Percentiles rank a stretch among this genome's conserved stretches.
Conservation (phyloP, 2,888 invertebrate genomes). For the Pharmacophagus antenor region DNA sequence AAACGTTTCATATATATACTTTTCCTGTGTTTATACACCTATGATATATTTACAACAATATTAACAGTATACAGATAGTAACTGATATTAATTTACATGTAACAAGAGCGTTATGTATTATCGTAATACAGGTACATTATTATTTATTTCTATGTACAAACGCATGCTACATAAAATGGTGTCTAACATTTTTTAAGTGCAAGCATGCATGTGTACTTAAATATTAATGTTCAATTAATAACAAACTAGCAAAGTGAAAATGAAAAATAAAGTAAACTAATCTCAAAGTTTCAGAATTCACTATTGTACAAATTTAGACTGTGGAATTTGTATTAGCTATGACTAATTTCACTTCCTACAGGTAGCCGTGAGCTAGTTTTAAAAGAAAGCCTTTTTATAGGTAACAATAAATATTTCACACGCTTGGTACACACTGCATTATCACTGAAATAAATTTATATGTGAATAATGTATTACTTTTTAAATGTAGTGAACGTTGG, state of each 20-base stretch:
- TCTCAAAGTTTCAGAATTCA: not conserved
- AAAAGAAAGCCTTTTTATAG: conserved; percentile 14
- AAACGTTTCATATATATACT: conserved; percentile 42
- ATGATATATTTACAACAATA: conserved; percentile 71
- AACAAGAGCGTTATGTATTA: conserved; percentile 34
- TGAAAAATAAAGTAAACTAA: not conserved
- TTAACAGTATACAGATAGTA: conserved; percentile 56
- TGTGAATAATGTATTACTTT: not conserved
- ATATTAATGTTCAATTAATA: not conserved
- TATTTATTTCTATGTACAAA: conserved; percentile 33
- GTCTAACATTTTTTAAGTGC: not conserved
- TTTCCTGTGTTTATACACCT: conserved; percentile 50
- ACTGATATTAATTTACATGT: conserved; percentile 48
- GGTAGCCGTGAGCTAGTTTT: not conserved
- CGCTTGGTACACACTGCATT: not conserved
- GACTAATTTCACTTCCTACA: too few species aligned
- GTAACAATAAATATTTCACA: conserved; percentile 12
- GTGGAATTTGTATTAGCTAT: not conserved
- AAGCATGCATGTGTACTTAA: too few species aligned
- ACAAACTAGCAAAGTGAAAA: not conserved
- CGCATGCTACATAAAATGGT: conserved; percentile 1
- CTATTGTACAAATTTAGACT: not conserved
- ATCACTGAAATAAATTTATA: not conserved
- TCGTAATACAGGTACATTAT: conserved; percentile 10
- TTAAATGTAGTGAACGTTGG: too few species aligned